Evolutionary conservation across 1,140 invertebrate species (phyloP).

Genomic region (Drosophila asahinai): DNA sequence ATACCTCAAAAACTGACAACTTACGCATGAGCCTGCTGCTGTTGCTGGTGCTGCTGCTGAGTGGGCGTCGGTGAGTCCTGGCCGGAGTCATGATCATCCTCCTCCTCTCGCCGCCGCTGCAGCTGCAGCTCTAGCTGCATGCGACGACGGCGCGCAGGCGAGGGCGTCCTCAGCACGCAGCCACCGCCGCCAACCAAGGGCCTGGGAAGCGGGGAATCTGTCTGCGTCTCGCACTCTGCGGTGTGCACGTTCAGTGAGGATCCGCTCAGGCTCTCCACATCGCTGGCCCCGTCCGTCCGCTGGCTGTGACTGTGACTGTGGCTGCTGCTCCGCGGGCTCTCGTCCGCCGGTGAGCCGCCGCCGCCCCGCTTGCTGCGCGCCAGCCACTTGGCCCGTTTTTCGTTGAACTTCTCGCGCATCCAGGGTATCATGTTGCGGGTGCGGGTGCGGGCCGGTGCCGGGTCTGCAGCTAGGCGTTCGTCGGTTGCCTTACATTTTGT

Average conservation of each 20-base stretch:
- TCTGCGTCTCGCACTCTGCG: slow-evolving; percentile 65
- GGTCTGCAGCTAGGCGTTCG: slow-evolving; percentile 50
- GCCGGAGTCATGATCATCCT: slow-evolving; percentile 17
- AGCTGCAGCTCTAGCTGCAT: slow-evolving; percentile 66
- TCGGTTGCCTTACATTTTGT: slow-evolving; percentile 30
- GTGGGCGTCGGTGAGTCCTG: slow-evolving; percentile 35
- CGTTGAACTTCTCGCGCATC: slow-evolving; percentile 83
- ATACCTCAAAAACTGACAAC: slow-evolving; percentile 48
- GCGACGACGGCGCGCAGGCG: slow-evolving; percentile 61
- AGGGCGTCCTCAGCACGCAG: slow-evolving; percentile 67
- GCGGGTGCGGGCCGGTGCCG: slow-evolving; percentile 4
- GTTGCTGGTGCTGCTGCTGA: slow-evolving; percentile 18
- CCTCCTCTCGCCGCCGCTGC: slow-evolving; percentile 36
- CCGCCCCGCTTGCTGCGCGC: slow-evolving; percentile 62
- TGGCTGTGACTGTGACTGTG: slow-evolving; percentile 40
- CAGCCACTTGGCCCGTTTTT: slow-evolving; percentile 79
- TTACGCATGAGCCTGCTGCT: slow-evolving; percentile 72
- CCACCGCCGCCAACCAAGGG: slow-evolving; percentile 49
- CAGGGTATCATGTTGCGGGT: slow-evolving; percentile 80
- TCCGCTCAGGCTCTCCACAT: slow-evolving; percentile 58
- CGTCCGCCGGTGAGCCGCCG: slow-evolving; percentile 14
- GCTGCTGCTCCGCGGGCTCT: slow-evolving; percentile 41
- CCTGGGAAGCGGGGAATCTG: slow-evolving; percentile 29
- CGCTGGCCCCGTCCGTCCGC: slow-evolving; percentile 43
- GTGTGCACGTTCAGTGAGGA: slow-evolving; percentile 49